These are phyloP conservation scores for Luperina testacea DNA, from an alignment of 2,888 invertebrate species.

Conservation along the genomic window DNA sequence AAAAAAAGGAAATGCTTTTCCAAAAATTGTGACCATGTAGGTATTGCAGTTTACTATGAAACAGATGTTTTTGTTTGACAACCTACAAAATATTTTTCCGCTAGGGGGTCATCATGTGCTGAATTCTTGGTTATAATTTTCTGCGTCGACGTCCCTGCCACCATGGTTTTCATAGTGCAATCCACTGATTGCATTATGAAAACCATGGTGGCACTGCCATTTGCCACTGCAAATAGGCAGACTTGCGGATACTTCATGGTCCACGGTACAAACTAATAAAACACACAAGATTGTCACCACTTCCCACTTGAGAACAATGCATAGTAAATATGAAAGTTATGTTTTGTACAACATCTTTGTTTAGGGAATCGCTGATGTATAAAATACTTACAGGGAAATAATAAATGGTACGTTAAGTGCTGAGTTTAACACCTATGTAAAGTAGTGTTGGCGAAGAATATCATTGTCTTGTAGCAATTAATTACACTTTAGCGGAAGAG, in stretches of 20 bases:
- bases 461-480: slow-evolving; percentile 35
- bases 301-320: slow-evolving; percentile 49
- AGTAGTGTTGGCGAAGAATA: slow-evolving; percentile 16
- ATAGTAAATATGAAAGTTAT: slow-evolving; percentile 56
- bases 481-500: background rate
- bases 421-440: slow-evolving; percentile 35
- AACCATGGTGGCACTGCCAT: too few species aligned
- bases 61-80: too few species aligned
- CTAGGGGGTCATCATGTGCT: background rate
- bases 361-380: slow-evolving; percentile 34
- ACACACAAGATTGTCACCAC: slow-evolving; percentile 30
- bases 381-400: slow-evolving; percentile 31
- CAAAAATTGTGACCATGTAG: too few species aligned
- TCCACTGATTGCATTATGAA: too few species aligned
- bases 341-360: slow-evolving; percentile 46
- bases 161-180: background rate
- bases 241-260: background rate
- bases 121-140: background rate
- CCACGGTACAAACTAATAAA: slow-evolving; percentile 17
- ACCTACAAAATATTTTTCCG: too few species aligned
- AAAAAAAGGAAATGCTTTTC: too few species aligned
- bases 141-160: background rate
- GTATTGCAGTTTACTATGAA: too few species aligned
- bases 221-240: background rate
- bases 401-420: slow-evolving; percentile 20